Conservation (phyloP, 2,113 vertebrate genomes). For the Solea senegalensis region DNA sequence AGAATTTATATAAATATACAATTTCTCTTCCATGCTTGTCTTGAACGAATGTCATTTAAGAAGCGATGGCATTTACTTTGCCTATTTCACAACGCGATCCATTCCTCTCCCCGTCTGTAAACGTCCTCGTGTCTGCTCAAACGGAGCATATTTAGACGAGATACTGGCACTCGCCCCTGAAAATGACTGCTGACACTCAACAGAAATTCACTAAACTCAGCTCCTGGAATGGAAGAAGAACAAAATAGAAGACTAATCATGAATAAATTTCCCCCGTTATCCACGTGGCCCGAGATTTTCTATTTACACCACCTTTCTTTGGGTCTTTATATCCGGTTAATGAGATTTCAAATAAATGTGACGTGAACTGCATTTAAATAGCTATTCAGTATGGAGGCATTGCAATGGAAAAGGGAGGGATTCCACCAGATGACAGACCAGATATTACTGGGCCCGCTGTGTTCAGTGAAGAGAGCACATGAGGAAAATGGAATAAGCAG, state of each 20-base stretch:
- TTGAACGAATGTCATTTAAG: conserved; percentile 19
- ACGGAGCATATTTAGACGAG: conserved; percentile 56
- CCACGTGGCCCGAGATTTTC: conserved; percentile 69
- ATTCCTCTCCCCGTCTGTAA: conserved; percentile 42
- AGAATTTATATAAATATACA: conserved; percentile 1
- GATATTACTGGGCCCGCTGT: conserved; percentile 61
- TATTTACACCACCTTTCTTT: conserved; percentile 77
- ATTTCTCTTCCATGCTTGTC: conserved; percentile 29
- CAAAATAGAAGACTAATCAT: conserved; percentile 63
- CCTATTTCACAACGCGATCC: conserved; percentile 35
- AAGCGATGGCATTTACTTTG: conserved; percentile 35
- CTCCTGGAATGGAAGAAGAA: conserved; percentile 41
- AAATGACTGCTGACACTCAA: conserved; percentile 67
- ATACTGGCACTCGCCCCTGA: conserved; percentile 56
- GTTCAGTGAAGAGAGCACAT: conserved; percentile 49
- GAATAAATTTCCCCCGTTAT: conserved; percentile 71
- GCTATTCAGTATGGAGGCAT: conserved; percentile 68
- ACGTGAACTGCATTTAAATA: conserved; percentile 78
- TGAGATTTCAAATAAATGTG: conserved; percentile 81
- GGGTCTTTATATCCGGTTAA: conserved; percentile 76
- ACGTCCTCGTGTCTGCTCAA: conserved; percentile 59
- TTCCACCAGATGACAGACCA: conserved; percentile 66
- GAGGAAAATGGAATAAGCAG: conserved; percentile 61
- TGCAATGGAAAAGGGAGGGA: conserved; percentile 62
- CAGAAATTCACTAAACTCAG: conserved; percentile 52